Percentiles rank a stretch among this genome's conserved stretches.
Conservation (phyloP, 2,113 vertebrate genomes). For the Pantherophis guttatus region DNA sequence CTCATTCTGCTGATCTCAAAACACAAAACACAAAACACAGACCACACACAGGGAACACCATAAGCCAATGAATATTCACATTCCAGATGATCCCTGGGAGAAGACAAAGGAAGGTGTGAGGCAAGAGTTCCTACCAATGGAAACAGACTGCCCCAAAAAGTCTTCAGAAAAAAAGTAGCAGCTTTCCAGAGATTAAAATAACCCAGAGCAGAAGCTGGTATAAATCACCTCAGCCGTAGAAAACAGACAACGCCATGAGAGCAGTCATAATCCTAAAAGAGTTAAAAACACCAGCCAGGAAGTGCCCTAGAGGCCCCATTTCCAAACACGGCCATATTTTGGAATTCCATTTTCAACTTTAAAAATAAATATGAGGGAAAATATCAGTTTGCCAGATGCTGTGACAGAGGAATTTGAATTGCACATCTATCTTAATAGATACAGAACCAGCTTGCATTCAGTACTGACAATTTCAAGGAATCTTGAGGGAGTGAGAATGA, state of each 20-base stretch:
- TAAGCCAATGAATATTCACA: neutral
- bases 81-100: neutral
- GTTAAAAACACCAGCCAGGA: neutral
- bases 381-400: neutral
- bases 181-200: neutral
- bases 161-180: neutral
- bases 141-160: neutral
- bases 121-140: neutral
- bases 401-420: neutral
- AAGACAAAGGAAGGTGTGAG: neutral
- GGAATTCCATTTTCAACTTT: neutral
- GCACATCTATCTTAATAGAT: neutral
- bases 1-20: neutral
- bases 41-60: neutral
- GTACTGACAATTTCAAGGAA: constrained; percentile 39
- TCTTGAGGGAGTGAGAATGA: constrained; percentile 31
- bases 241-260: neutral
- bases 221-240: neutral
- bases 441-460: neutral
- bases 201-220: neutral
- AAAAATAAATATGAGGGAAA: neutral
- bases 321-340: neutral
- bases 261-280: neutral
- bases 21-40: neutral
- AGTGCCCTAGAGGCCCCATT: neutral